Conservation (phyloP, 2,888 invertebrate genomes). For the Agrenia bidenticulata region DNA sequence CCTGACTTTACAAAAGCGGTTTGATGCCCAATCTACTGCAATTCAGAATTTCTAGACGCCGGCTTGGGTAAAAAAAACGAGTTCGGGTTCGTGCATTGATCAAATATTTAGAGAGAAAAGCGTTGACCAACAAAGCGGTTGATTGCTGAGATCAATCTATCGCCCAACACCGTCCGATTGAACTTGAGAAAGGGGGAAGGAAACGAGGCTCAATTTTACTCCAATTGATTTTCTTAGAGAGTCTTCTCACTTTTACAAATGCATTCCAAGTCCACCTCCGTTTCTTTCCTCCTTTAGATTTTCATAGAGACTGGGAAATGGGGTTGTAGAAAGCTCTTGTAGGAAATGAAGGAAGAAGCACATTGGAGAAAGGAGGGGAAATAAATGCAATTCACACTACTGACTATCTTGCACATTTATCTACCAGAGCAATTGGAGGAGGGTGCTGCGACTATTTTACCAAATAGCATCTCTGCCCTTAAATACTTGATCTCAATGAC, state of each 20-base stretch:
- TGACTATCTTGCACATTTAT: constrained; percentile 13
- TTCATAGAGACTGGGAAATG: constrained; percentile 1
- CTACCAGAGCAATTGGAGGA: background rate
- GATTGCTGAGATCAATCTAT: background rate
- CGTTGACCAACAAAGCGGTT: constrained; percentile 17
- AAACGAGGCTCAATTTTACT: constrained; percentile 16
- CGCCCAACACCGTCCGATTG: constrained; percentile 3
- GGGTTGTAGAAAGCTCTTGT: no score
- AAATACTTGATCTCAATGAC: no score
- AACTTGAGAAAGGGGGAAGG: constrained; percentile 1
- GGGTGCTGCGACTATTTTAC: background rate
- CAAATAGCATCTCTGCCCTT: no score
- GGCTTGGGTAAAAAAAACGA: no score
- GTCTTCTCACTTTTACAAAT: no score
- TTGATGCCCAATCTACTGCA: no score
- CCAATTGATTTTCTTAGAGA: constrained; percentile 16
- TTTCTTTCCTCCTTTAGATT: constrained; percentile 3
- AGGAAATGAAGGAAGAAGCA: no score
- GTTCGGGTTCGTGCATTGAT: background rate
- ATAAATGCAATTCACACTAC: constrained; percentile 11
- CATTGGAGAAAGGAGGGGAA: background rate
- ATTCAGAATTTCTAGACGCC: no score
- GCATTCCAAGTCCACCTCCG: no score
- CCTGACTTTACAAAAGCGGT: no score
- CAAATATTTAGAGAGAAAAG: constrained; percentile 8